Conservation (phyloP, 2,113 vertebrate species). For the Pelvicachromis taeniatus region DNA sequence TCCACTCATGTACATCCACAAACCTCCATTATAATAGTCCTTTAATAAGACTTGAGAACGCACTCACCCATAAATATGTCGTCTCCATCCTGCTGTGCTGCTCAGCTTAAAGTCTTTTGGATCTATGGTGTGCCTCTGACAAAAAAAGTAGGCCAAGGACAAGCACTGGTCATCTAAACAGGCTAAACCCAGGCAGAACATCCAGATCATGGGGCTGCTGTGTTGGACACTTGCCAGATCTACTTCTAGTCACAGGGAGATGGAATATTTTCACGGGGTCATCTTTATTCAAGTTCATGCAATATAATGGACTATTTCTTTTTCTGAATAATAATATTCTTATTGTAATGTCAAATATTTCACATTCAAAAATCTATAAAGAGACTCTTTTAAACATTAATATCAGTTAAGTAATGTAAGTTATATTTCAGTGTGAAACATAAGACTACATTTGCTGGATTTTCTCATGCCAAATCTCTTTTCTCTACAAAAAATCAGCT, state of each 20-base stretch:
- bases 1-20: constrained; percentile 11
- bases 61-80: constrained; percentile 62
- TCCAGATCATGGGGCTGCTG: constrained; percentile 40
- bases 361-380: neutral
- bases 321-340: neutral
- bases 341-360: neutral
- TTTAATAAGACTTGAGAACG: constrained; percentile 18
- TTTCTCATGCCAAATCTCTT: neutral
- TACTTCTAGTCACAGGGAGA: constrained; percentile 6
- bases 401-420: neutral
- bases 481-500: constrained; percentile 12
- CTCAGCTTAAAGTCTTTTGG: constrained; percentile 43
- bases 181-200: constrained; percentile 44
- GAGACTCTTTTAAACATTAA: neutral
- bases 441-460: neutral
- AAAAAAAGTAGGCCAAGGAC: constrained; percentile 70
- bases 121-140: constrained; percentile 32
- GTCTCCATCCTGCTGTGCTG: constrained; percentile 48
- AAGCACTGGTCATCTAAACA: constrained; percentile 55
- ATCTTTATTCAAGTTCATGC: neutral
- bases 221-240: constrained; percentile 21
- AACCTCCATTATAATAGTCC: constrained; percentile 10
- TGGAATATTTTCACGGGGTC: neutral
- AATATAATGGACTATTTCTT: neutral
- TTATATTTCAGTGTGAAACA: neutral